Base-by-base conservation (phyloP, 2,888 invertebrate species). In the Aspidapion aeneum region DNA sequence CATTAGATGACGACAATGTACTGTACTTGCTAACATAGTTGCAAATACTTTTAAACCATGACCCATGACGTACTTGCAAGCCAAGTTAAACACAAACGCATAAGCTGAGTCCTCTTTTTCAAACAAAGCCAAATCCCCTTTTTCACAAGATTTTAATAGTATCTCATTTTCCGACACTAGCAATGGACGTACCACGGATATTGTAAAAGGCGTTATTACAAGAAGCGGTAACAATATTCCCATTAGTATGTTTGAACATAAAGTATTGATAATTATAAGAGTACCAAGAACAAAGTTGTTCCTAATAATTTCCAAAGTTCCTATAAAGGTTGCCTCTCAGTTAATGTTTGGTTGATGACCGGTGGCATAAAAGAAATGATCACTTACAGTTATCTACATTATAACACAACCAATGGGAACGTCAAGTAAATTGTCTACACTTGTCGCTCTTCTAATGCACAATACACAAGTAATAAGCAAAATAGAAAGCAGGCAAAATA, bases 1-100 rank as follows among this genome's bases (percentile, higher is more conserved):
- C 99, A 99, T 98, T 61, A 99, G 84, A 80, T 99, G 98, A 0
- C 98, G 89, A 74, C 96, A 90, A 78, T 96, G 95, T 69, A 97
- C 85, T 7, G 92, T 91, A 7, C 94, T 93, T 18, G 96, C 90
- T 68, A 92, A 78, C 84, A 95, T 93, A 68, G 90, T 87, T n/a
- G 87, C 87, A 74, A 95, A 89, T 59, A 93, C 85, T 96, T 96
- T 82, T 57, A 87, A 77, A 61, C 85, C 86, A 75, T 87, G 87
- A 66, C 87, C 83, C 68, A 87, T 78, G 57, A 87, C 80, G 71
- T 89, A 87, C 77, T 87, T 88, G 63, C 83, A 82, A 55, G 83
- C 82, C 52, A 86, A 75, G 58, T 82, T 82, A 70, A 89, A 88
- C 16, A 85, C 73, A 16, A 84, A 82, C 2, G 83, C 81, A 55